phyloP scores from a whole-genome alignment of 2,888 invertebrate genomes.

The Pristionchus mayeri region DNA sequence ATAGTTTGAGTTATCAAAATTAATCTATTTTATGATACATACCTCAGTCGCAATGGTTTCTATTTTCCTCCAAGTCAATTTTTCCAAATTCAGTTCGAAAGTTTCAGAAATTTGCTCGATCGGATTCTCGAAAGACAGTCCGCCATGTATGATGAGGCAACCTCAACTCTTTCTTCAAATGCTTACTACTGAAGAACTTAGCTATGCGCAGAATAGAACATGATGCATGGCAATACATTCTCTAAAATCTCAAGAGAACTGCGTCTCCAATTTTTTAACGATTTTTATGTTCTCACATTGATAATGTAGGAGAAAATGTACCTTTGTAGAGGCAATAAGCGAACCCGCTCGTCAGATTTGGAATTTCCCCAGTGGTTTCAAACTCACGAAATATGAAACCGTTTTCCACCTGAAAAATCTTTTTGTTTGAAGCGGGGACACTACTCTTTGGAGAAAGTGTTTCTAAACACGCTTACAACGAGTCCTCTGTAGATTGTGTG shows the following conservation, averaged over 20 bases:
- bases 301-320: neutral
- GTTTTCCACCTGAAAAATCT: neutral
- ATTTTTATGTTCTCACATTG: too few species aligned
- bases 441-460: too few species aligned
- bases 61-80: neutral
- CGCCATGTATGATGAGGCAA: neutral
- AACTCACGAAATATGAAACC: neutral
- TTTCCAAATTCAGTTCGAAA: neutral
- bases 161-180: too few species aligned
- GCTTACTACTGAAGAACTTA: too few species aligned
- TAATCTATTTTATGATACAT: neutral
- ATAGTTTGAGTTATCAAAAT: neutral
- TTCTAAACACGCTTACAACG: neutral
- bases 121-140: neutral
- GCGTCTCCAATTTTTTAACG: too few species aligned
- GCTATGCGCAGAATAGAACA: too few species aligned
- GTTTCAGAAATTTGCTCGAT: neutral
- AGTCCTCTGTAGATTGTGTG: neutral
- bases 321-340: neutral
- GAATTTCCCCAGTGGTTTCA: neutral
- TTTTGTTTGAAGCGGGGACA: too few species aligned
- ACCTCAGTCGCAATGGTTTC: neutral
- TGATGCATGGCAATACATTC: too few species aligned
- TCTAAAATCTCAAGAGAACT: too few species aligned
- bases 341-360: neutral